Base-by-base conservation (phyloP, 1,140 invertebrate species). In the Gerris buenoi region DNA sequence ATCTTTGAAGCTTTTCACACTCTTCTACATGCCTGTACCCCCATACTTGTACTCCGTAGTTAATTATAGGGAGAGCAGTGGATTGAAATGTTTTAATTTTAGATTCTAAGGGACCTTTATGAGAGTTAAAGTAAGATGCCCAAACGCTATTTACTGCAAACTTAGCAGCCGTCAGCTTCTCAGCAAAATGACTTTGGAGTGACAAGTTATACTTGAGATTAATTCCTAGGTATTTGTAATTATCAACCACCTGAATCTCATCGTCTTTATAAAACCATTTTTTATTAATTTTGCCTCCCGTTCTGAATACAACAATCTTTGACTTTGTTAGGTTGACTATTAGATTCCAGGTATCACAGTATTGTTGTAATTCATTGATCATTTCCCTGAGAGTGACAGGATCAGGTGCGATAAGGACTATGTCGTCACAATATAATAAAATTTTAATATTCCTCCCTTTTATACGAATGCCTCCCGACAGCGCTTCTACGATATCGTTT, bases 311-410 rank as follows among this genome's bases (percentile, higher is more conserved):
- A 5, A 46, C 18, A 18, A 46, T 46, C 18, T 46, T 46, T 46
- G 33, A 46, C n/a, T 62, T 65, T 1, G 2, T 29, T 3, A 25
- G 22, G 59, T 60, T 29, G 33, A 64, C 63, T 2, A 27, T 28
- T 26, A 64, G 63, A 22, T 28, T 64, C 63, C 63, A 71, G 1
- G 23, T 69, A 26, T 57, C 33, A 64, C 26, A 67, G 63, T 33
- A 68, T 27, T 63, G 67, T 28, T 65, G 46, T 29, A 66, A 25
- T 66, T n/a, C 61, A 23, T 27, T 58, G 23, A 63, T 70, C n/a
- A n/a, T 59, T 26, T 60, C 25, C 18, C 57, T 23, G 5, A 59
- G 57, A 22, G 23, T n/a, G 25, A 27, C 25, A 27, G 28, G 25
- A 25, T 23, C 13, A 2, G 22, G 15, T 13, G 67, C 61, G 22